Evolutionary conservation across 2,888 invertebrate genomes (phyloP).

Genomic region (Stenodera caucasica): DNA sequence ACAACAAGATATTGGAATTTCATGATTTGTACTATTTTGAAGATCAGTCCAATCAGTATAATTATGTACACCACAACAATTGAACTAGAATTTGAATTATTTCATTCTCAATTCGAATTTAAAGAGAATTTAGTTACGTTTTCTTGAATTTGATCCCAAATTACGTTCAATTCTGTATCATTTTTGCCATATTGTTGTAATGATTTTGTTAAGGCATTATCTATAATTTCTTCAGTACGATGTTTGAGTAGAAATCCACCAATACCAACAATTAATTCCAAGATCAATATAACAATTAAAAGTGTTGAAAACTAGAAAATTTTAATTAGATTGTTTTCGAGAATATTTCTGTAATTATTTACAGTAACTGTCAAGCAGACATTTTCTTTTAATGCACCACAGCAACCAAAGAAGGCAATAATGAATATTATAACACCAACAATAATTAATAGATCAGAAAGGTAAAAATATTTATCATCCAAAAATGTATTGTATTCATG

Average conservation of each 20-base stretch:
- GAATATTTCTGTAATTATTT: conserved; percentile 56
- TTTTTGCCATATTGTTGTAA: conserved; percentile 62
- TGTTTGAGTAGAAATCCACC: conserved; percentile 74
- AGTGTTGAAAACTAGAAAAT: conserved; percentile 70
- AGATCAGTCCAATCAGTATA: conserved; percentile 66
- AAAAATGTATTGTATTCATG: conserved; percentile 78
- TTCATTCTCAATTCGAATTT: no score
- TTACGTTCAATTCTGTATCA: conserved; percentile 61
- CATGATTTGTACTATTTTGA: conserved; percentile 45
- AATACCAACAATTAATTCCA: conserved; percentile 81
- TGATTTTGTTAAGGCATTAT: conserved; percentile 67
- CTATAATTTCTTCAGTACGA: conserved; percentile 66
- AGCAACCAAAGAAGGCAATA: conserved; percentile 94
- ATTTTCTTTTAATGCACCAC: conserved; percentile 92
- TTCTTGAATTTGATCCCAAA: conserved; percentile 80
- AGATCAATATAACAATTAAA: conserved; percentile 75
- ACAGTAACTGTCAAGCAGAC: conserved; percentile 92
- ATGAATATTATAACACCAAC: conserved; percentile 85
- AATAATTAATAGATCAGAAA: conserved; percentile 81
- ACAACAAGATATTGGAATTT: conserved; percentile 69
- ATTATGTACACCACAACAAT: conserved; percentile 72
- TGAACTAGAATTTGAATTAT: conserved; percentile 60
- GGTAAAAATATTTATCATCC: conserved; percentile 77
- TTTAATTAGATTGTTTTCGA: background rate
- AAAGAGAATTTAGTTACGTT: conserved; percentile 62